Base-by-base conservation (phyloP, 1,140 invertebrate species). In the Frieseomelitta varia region DNA sequence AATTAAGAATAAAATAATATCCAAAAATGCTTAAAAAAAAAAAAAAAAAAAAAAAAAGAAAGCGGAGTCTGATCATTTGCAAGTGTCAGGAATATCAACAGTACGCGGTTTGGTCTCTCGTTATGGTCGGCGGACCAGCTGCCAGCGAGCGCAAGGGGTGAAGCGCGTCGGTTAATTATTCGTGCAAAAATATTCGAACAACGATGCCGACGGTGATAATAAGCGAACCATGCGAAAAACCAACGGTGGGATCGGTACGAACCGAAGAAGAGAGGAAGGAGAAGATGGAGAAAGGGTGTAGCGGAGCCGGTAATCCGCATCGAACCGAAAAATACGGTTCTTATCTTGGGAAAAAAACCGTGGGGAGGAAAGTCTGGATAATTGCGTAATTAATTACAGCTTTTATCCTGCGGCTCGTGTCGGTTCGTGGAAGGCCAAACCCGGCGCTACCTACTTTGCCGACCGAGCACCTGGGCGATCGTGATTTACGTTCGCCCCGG, bases 331-430 rank as follows among this genome's bases (percentile, higher is more conserved):
- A 94, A 92, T 93, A 93, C 91, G 91, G 87, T 92, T 93, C 93
- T 93, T 92, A 93, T 93, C 90, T 93, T 81, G 88, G n/a, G n/a
- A n/a, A n/a, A n/a, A 84, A 85, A 92, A 79, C n/a, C n/a, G 17
- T n/a, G 39, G 19, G 47, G 39, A 8, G 24, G 27, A 1, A 39
- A 85, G 77, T 83, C 84, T 84, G 90, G 91, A 90, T 93, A 93
- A 94, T 93, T 93, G 91, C 91, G 92, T 93, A 94, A 94, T 94
- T 93, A 94, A 93, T 93, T 93, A 92, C 90, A 75, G 89, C 85
- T 90, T 90, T 93, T 92, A 93, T 92, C 90, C 87, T 78, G 85
- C 77, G 84, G 63, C 47, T 75, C 77, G 84, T 67, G 80, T 76
- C 72, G 79, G 76, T 78, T 85, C 81, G 77, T 83, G 77, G 71